Evolutionary conservation across 2,797 vertebrate genomes (phyloP).

Genomic region (Labroides dimidiatus): DNA sequence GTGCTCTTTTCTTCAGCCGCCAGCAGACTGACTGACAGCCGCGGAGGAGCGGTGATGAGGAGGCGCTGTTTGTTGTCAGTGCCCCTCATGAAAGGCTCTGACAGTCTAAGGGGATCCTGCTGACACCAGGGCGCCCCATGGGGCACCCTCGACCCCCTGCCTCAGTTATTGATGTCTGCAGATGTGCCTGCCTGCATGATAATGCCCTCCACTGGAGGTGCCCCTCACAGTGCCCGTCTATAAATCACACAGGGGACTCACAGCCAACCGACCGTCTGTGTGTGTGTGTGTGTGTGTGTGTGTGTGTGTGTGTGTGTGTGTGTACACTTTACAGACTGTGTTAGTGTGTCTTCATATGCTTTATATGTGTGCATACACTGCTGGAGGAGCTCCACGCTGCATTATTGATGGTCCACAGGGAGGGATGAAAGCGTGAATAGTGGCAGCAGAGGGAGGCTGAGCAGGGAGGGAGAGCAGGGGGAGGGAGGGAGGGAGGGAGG

Average conservation of each 20-base stretch:
- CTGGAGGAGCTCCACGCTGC: constrained; percentile 65
- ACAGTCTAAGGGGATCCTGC: constrained; percentile 63
- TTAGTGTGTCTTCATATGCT: constrained; percentile 35
- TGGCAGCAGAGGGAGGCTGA: constrained; percentile 35
- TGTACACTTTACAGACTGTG: constrained; percentile 33
- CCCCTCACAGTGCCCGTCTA: constrained; percentile 57
- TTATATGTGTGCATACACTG: constrained; percentile 37
- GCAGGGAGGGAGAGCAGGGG: constrained; percentile 4
- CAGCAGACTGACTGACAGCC: constrained; percentile 61
- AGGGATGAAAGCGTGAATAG: constrained; percentile 76
- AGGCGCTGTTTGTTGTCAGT: constrained; percentile 58
- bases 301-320: background rate
- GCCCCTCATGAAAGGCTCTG: constrained; percentile 59
- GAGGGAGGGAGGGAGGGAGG: constrained; percentile 1
- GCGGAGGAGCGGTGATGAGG: constrained; percentile 37
- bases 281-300: too few relatives aligned
- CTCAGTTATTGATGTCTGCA: constrained; percentile 80
- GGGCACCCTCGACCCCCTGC: constrained; percentile 62
- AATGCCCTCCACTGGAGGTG: constrained; percentile 70
- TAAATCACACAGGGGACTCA: constrained; percentile 73
- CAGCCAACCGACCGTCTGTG: constrained; percentile 14
- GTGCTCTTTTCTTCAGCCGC: constrained; percentile 53
- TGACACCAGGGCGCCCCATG: constrained; percentile 61
- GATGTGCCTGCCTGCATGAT: constrained; percentile 79
- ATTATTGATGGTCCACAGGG: constrained; percentile 81